Evolutionary conservation across 2,888 invertebrate genomes (phyloP), one percentile per base, ranked within the genome.

Genomic region (Ellobium chinense): DNA sequence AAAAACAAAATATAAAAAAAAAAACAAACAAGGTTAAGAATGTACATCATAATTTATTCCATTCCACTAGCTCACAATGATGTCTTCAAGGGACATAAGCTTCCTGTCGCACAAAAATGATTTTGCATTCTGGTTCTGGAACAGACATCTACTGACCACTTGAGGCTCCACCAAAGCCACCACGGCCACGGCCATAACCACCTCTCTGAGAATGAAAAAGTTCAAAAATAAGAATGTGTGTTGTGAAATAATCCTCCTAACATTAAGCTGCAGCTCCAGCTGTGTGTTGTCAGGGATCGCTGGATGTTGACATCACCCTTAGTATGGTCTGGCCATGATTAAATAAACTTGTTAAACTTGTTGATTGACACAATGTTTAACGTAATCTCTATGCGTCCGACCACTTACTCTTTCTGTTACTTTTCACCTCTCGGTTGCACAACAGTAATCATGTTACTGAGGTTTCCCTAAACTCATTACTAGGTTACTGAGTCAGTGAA

Each of bases 131-230:
- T 63, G n/a, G 34, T 9, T 14, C 12, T 46, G 9, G 7, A 37
- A 46, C 54, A 58, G 34, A 60, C 27, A 63, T 63, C 29, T 77
- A 77, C 29, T 68, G 60, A 7, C 58, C 77, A 77, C 73, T 62
- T 54, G 79, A n/a, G 60, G 82, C 66, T 29, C 75, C 73, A 5
- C 82, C 80, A 77, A 82, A 80, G 21, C 82, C 82, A 80, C 86
- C 87, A 68, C 90, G 85, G 18, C 91, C 91, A 63, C 91, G 87
- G 24, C 91, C 92, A 86, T 90, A 91, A 46, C 92, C 91, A 79
- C 91, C 92, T 89, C 92, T 89, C 91, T 92, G 88, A 63, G 90
- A 88, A 62, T 34, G 69, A 72, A 34, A 12, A 68, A 34, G 4
- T 2, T 21, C 18, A 34, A 68, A 2, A 68, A 34, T 34, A 36